These are phyloP conservation scores for Chiloscyllium plagiosum DNA, from an alignment of 2,113 vertebrate species.

Conservation along the genomic window DNA sequence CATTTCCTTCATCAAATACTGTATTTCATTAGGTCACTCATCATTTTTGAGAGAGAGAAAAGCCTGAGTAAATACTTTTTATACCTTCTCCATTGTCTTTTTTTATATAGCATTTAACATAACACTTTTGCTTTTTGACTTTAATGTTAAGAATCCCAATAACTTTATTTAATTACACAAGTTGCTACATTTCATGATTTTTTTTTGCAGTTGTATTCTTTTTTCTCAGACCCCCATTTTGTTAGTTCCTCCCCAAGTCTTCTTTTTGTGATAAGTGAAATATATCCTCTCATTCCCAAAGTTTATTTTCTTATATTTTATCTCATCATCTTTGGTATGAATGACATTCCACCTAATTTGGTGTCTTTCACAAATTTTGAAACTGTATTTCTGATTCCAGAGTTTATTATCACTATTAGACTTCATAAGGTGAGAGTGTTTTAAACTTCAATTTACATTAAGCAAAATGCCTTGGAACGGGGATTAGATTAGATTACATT, in stretches of 20 bases:
- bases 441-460: too few species aligned
- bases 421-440: too few species aligned
- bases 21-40: too few species aligned
- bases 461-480: too few species aligned
- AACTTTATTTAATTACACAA: not conserved
- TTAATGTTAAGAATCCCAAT: not conserved
- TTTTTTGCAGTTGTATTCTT: not conserved
- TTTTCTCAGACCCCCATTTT: not conserved
- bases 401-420: not conserved
- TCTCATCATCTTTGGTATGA: not conserved
- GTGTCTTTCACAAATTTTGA: too few species aligned
- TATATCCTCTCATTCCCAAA: not conserved
- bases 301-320: too few species aligned
- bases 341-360: not conserved
- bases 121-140: too few species aligned
- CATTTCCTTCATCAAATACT: too few species aligned
- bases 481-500: too few species aligned
- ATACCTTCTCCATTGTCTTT: not conserved
- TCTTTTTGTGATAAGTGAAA: not conserved
- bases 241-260: not conserved
- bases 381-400: not conserved
- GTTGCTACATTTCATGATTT: not conserved
- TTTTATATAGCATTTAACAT: too few species aligned
- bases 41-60: too few species aligned
- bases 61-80: not conserved